A percentile compares a stretch with the other conserved stretches of the same genome.
These are phyloP conservation scores for Temnothorax curvispinosus DNA, from an alignment of 1,140 invertebrate species.

Conservation along the genomic window DNA sequence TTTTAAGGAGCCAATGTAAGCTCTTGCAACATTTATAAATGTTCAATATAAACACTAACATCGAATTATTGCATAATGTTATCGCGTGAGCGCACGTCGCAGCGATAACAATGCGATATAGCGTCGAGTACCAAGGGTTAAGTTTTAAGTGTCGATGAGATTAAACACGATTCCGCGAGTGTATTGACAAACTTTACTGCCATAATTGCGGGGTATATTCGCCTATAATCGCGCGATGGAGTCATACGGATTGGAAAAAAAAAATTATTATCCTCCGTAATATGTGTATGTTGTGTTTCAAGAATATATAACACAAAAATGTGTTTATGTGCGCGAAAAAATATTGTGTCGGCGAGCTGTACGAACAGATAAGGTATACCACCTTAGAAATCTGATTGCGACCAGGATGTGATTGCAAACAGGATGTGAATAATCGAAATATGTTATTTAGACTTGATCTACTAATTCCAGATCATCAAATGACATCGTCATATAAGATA, in stretches of 20 bases:
- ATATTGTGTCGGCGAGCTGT: neutral
- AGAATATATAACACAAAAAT: neutral
- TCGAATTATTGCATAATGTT: conserved; percentile 1
- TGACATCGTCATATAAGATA: neutral
- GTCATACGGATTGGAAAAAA: neutral
- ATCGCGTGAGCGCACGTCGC: neutral
- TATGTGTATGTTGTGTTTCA: neutral
- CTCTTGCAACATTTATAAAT: neutral
- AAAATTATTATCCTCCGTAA: neutral
- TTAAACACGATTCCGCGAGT: neutral
- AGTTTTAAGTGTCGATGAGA: neutral
- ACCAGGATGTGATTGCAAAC: neutral
- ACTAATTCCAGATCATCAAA: neutral
- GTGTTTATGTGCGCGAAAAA: neutral
- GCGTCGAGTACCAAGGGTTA: neutral
- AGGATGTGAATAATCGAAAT: conserved; percentile 15
- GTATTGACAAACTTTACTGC: conserved; percentile 18
- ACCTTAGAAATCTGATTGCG: neutral
- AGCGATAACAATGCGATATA: neutral
- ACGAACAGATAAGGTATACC: neutral
- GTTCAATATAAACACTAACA: neutral
- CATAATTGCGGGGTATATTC: neutral
- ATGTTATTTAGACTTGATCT: neutral
- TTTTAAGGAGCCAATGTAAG: neutral
- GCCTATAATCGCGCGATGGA: neutral